These are phyloP conservation scores for Portevinia maculata DNA, from an alignment of 2,888 invertebrate genomes.

Conservation along the genomic window DNA sequence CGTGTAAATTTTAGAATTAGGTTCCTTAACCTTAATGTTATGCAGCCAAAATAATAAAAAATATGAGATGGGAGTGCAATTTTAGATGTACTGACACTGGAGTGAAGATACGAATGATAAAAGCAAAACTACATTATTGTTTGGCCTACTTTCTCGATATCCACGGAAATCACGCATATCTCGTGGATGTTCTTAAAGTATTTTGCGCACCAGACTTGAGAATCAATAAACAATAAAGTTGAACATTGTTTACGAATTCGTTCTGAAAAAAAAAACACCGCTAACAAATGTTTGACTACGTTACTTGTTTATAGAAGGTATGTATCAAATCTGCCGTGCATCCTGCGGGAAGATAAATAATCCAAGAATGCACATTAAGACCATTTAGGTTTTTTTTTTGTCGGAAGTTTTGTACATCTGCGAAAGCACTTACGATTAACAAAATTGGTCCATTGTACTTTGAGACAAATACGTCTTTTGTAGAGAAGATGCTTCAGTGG, in stretches of 20 bases:
- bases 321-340: too few species aligned
- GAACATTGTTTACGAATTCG: constrained; percentile 28
- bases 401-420: too few species aligned
- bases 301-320: background rate
- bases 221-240: constrained; percentile 12
- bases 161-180: constrained; percentile 16
- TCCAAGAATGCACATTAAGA: too few species aligned
- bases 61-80: background rate
- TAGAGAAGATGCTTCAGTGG: too few species aligned
- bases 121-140: constrained; percentile 12
- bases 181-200: constrained; percentile 12
- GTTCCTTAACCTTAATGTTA: constrained; percentile 51
- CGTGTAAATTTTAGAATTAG: constrained; percentile 26
- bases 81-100: background rate
- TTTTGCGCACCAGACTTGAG: constrained; percentile 18
- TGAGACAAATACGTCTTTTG: too few species aligned
- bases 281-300: background rate
- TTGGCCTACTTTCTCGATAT: constrained; percentile 16
- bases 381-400: too few species aligned
- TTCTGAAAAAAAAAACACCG: background rate
- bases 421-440: too few species aligned
- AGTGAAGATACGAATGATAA: background rate
- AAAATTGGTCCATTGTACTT: too few species aligned
- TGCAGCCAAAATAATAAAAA: background rate
- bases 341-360: too few species aligned